Base-by-base conservation (phyloP, 2,797 vertebrate species). In the Paramormyrops hopkinsi region DNA sequence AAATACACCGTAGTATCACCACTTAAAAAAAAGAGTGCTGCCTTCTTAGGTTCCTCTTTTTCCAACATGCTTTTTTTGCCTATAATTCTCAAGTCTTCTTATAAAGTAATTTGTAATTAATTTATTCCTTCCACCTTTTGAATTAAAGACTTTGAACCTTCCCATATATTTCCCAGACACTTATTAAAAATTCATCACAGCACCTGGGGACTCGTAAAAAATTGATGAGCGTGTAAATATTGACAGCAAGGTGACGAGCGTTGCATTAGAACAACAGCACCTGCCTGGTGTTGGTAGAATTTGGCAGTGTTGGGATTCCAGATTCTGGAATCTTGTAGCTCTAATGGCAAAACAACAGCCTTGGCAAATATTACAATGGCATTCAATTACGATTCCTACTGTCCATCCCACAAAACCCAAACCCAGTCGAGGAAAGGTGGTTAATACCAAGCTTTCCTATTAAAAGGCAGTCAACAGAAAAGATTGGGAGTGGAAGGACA, bases 141-240 rank as follows among this genome's bases (percentile, higher is more conserved):
- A 59, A 51, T 54, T 46, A 76, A 83, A 79, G 69, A 48, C 82
- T 89, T 86, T 89, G 82, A 86, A 69, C 56, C 48, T 22, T 73
- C 83, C 82, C 62, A 33, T 50, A 84, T 86, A 86, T 65, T 65
- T 85, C 44, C 11, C 48, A 69, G 83, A 86, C 56, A 65, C 54
- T 11, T 83, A 48, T 89, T 87, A 89, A 89, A 87, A 89, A 89
- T 62, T 84, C 48, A 76, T 86, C 51, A 69, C 17, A 19, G 46
- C 59, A 86, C 89, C 89, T 89, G 84, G 84, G 84, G 48, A 53
- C 51, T 76, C 19, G 73, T 89, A 48, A 54, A 87, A 88, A 3
- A 89, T 89, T 82, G 62, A 89, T 89, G 37, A 82, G 41, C 22
- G 3, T 53, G 65, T 46, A 87, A 73, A 87, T 87, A 87, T 89